Evolutionary conservation across 2,888 invertebrate species (phyloP), one percentile per base, ranked within the genome.

Genomic region (Apamea crenata): DNA sequence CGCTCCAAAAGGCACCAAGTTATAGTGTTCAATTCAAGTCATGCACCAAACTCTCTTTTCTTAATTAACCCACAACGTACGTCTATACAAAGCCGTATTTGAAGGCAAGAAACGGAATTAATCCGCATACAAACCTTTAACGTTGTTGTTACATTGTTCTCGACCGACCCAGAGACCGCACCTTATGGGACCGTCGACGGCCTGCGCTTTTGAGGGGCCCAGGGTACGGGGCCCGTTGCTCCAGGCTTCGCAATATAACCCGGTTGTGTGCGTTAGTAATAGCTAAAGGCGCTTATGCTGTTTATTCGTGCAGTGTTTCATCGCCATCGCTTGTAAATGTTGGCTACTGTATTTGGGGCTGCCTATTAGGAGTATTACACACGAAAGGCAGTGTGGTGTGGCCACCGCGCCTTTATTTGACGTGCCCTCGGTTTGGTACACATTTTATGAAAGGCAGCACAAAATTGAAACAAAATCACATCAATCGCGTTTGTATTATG

Each of bases 321-420:
- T 18, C 32, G 44, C 40, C 44, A 66, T 71, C 29, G 59, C 36
- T 40, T 61, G 16, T 82, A 29, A 65, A 74, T 61, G 36, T 65
- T 67, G 29, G 5, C 14, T 56, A 47, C 70, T 80, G 53, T 80
- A 81, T 85, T 81, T 25, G 25, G 59, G 10, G n/a, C 16, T 80
- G 16, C 36, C 59, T 61, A 67, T 71, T 44, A 84, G 10, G 66
- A 47, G 61, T 67, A 53, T 47, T 71, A 44, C 18, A 36, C 44
- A 80, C 81, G 53, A 67, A 53, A 40, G 47, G 63, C n/a, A 18
- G 16, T 18, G 6, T 67, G 21, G 67, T 44, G 59, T 71, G 66
- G 25, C 36, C 2, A 40, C 71, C 81, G 21, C 81, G 0, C 59
- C 85, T 85, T 80, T 81, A 66, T 85, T 81, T 81, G 44, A 21